Conservation (phyloP, 1,140 invertebrate genomes). For the Matsumurasca onukii region DNA sequence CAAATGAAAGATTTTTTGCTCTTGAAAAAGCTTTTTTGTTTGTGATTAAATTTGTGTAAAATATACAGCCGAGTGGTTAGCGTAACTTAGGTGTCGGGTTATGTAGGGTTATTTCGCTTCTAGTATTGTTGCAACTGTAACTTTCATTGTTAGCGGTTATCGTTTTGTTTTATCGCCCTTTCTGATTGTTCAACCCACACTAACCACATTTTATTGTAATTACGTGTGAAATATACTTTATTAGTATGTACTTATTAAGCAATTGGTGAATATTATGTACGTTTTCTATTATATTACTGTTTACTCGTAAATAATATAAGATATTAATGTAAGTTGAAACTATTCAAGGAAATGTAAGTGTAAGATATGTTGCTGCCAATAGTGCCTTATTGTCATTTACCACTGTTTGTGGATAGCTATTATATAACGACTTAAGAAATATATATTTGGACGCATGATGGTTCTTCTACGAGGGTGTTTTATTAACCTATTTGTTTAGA, state of each 20-base stretch:
- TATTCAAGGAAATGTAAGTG: conserved; percentile 24
- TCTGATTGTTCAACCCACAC: background rate
- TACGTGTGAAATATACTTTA: conserved; percentile 19
- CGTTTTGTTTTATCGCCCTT: background rate
- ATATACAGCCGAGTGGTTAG: conserved; percentile 19
- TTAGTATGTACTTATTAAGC: conserved; percentile 28
- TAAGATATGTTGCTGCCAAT: conserved; percentile 27
- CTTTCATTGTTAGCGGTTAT: conserved; percentile 1
- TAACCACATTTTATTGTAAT: conserved; percentile 12
- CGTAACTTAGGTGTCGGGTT: conserved; percentile 1
- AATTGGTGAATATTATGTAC: conserved; percentile 34
- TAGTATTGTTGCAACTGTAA: background rate
- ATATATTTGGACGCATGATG: conserved; percentile 37
- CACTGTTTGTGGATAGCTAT: conserved; percentile 45
- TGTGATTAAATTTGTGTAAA: conserved; percentile 16
- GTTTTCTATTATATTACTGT: conserved; percentile 34
- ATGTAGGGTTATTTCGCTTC: conserved; percentile 11
- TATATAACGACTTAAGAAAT: conserved; percentile 25
- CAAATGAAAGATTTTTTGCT: conserved; percentile 25
- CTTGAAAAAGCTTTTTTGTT: conserved; percentile 21
- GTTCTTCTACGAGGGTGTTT: conserved; percentile 45
- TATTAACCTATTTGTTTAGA: too few relatives aligned
- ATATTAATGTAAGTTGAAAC: conserved; percentile 20
- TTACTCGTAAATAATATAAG: background rate
- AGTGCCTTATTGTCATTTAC: conserved; percentile 43